Evolutionary conservation across 2,888 invertebrate species (phyloP).

Genomic region (Clistopyga incitator): DNA sequence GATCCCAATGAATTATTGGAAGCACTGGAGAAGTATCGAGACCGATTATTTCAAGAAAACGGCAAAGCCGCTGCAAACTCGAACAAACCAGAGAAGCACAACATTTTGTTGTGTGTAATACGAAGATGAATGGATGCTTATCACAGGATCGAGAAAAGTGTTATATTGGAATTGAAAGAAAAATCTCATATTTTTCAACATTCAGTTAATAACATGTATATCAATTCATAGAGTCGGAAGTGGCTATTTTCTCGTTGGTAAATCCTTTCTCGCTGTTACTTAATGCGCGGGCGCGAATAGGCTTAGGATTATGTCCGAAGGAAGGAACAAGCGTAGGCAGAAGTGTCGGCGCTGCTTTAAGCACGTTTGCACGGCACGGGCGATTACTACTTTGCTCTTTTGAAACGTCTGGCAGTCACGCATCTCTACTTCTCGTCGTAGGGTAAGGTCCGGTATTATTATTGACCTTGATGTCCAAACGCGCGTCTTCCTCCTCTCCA

Average conservation of each 20-base stretch:
- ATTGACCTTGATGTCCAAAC: conserved; percentile 49
- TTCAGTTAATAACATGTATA: background rate
- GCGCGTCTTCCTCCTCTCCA: conserved; percentile 25
- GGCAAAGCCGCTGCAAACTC: too few species aligned
- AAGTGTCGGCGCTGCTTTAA: conserved; percentile 34
- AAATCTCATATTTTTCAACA: background rate
- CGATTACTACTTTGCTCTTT: conserved; percentile 57
- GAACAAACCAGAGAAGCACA: too few species aligned
- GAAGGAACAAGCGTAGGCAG: conserved; percentile 18
- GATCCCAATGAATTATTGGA: too few species aligned
- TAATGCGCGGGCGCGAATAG: conserved; percentile 8
- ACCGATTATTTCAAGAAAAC: too few species aligned
- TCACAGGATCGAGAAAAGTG: background rate
- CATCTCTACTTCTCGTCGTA: conserved; percentile 47
- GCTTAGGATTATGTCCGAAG: conserved; percentile 7
- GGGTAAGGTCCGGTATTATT: conserved; percentile 54
- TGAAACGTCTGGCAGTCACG: conserved; percentile 62
- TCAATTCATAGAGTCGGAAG: background rate
- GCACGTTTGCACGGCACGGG: conserved; percentile 46
- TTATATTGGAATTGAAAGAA: background rate
- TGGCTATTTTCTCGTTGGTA: conserved; percentile 16
- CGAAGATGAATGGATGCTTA: background rate
- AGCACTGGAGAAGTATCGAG: too few species aligned
- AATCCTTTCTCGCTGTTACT: background rate
- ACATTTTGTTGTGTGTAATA: too few species aligned